A percentile compares a stretch with the other conserved stretches of the same genome.
These are phyloP conservation scores for Mercenaria mercenaria DNA, from an alignment of 1,140 invertebrate genomes.

Conservation along the genomic window DNA sequence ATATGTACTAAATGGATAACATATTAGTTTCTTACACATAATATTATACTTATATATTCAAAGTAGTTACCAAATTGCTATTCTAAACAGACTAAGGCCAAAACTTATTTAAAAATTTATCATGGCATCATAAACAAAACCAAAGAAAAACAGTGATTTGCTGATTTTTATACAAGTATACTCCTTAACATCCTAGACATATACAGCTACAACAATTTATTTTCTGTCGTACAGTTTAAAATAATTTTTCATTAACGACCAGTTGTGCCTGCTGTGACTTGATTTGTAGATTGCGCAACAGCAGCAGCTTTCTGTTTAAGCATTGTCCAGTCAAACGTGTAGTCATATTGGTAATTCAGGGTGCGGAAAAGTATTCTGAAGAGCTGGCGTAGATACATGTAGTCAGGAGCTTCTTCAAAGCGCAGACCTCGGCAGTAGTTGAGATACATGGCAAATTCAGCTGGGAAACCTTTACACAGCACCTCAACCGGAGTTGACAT, in stretches of 20 bases:
- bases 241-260: slow-evolving; percentile 61
- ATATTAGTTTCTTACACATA: neutral
- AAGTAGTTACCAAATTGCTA: too few relatives aligned
- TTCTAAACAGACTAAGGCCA: too few relatives aligned
- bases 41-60: neutral
- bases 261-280: slow-evolving; percentile 75
- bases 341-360: slow-evolving; percentile 99
- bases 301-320: slow-evolving; percentile 94
- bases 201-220: neutral
- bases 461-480: slow-evolving; percentile 97
- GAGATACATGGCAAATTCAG: slow-evolving; percentile 99
- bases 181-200: neutral
- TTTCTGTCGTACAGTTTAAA: too few relatives aligned
- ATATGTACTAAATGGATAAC: neutral
- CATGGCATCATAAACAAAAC: too few relatives aligned
- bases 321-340: slow-evolving; percentile 99
- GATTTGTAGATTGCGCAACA: slow-evolving; percentile 75
- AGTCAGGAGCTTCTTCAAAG: slow-evolving; percentile 98
- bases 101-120: too few relatives aligned
- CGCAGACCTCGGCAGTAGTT: slow-evolving; percentile 98
- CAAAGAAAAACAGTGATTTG: neutral
- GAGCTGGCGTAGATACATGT: slow-evolving; percentile 98
- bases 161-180: neutral
- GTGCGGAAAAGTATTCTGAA: slow-evolving; percentile 99
- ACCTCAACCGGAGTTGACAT: slow-evolving; percentile 98